Percentiles rank a stretch among this genome's conserved stretches.
phyloP scores from a whole-genome alignment of 2,797 vertebrate genomes.

The Alcedo quadribrachys region DNA sequence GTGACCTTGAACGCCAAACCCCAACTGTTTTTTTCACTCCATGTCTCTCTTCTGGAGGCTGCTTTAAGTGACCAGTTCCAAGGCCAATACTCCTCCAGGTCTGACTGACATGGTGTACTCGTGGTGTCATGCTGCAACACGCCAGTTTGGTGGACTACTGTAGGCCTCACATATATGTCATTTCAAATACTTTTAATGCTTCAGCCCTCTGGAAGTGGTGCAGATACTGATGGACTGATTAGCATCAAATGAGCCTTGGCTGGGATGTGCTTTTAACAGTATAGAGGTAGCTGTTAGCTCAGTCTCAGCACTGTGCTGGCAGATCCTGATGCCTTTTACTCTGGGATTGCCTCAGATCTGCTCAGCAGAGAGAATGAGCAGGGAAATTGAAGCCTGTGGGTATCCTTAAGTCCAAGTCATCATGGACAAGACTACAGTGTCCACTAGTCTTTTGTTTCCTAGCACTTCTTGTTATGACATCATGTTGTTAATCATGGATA shows the following conservation, averaged over 20 bases:
- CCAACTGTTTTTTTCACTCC: not conserved
- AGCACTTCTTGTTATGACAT: not conserved
- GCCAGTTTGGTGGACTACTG: not conserved
- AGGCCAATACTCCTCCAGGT: not conserved
- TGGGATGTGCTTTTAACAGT: not conserved
- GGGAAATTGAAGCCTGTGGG: not conserved
- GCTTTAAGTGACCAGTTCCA: not conserved
- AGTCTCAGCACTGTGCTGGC: not conserved
- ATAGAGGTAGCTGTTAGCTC: not conserved
- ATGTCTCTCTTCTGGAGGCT: not conserved
- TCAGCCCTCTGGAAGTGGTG: not conserved
- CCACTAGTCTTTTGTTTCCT: not conserved
- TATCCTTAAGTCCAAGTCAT: not conserved
- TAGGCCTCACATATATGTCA: too few species aligned
- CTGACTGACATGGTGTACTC: not conserved
- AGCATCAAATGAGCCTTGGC: not conserved
- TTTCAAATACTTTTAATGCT: not conserved
- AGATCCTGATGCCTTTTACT: not conserved
- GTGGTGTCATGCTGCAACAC: not conserved
- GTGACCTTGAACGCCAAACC: not conserved
- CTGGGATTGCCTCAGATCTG: not conserved
- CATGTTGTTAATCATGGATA: not conserved
- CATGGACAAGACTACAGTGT: not conserved
- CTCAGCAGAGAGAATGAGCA: not conserved
- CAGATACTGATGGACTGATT: not conserved